Base-by-base conservation (phyloP, 64 coral and sea anemone genomes). In the Actinia equina region DNA sequence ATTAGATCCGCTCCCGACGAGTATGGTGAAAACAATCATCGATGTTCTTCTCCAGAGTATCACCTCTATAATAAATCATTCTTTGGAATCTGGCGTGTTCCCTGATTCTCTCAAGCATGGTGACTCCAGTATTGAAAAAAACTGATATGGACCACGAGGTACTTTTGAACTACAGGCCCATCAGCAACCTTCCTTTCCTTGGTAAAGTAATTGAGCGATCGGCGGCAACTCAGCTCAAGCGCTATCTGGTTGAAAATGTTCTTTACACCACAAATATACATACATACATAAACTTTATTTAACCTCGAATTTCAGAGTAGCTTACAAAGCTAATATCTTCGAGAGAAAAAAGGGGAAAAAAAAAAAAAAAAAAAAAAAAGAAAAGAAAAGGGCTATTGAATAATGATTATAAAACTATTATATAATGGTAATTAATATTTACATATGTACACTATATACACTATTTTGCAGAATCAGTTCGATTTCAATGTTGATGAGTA, bases 1-100 rank as follows among this genome's bases (percentile, higher is more conserved):
- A 30, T 64, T 70, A 20, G 90, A 91, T 56, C 90, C 84, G 18
- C 86, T 92, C 25, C 85, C 90, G 51, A 92, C 90, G 6, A 46
- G 7, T 19, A 62, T 52, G 6, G 44, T 92, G 43, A 92, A 92
- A 82, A 49, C 43, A 17, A 87, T 77, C n/a, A 27, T 87, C 20
- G 42, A 45, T 79, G 41, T 43, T 25, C 77, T 79, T 17, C 45
- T 51, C 3, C 77, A 37, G 14, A 17, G 15, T 26, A 79, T 79
- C 27, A 45, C 42, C 5, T 79, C 43, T 30, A 79, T 79, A 25
- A 44, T 79, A 43, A 79, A 79, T 51, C 77, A 6, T 3, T 79
- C 77, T 17, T 20, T 79, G 37, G 41, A 43, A 8, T 79, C 77
- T 25, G 77, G 77, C 17, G 41, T 17, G 37, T 79, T 79, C 15